A percentile compares a stretch with the other conserved stretches of the same genome.
phyloP scores from a whole-genome alignment of 2,888 invertebrate species.

The Drosophila macrospina region DNA sequence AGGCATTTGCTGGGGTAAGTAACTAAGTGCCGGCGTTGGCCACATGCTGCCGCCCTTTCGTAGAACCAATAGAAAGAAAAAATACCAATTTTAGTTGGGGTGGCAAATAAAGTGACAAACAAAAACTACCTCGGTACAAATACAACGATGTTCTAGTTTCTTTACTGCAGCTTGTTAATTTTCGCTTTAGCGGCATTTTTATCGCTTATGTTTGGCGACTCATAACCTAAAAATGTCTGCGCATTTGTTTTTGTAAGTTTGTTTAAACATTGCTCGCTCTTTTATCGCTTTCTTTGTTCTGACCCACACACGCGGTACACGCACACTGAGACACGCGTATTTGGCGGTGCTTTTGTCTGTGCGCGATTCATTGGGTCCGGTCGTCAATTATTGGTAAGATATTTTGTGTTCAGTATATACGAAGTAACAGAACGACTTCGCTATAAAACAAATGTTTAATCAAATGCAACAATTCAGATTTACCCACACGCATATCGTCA shows the following conservation, averaged over 20 bases:
- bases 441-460: constrained; percentile 1
- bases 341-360: constrained; percentile 47
- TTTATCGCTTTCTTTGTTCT: constrained; percentile 72
- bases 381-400: constrained; percentile 28
- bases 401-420: constrained; percentile 9
- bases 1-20: constrained; percentile 52
- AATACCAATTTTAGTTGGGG: constrained; percentile 49
- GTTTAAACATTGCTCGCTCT: constrained; percentile 61
- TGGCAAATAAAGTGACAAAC: constrained; percentile 37
- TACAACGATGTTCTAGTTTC: constrained; percentile 23
- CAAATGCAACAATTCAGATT: constrained; percentile 13
- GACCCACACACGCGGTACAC: constrained; percentile 67
- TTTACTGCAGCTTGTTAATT: constrained; percentile 25
- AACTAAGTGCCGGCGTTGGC: constrained; percentile 56
- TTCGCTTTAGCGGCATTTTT: constrained; percentile 65
- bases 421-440: too few species aligned
- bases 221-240: constrained; percentile 72
- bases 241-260: constrained; percentile 69
- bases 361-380: constrained; percentile 10
- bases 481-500: constrained; percentile 16
- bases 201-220: constrained; percentile 46
- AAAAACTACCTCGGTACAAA: constrained; percentile 5
- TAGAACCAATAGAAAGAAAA: constrained; percentile 17
- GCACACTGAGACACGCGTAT: constrained; percentile 42
- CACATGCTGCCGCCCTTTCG: constrained; percentile 52